Evolutionary conservation across 2,888 invertebrate genomes (phyloP), one percentile per base, ranked within the genome.

Genomic region (Dynastes tityus): DNA sequence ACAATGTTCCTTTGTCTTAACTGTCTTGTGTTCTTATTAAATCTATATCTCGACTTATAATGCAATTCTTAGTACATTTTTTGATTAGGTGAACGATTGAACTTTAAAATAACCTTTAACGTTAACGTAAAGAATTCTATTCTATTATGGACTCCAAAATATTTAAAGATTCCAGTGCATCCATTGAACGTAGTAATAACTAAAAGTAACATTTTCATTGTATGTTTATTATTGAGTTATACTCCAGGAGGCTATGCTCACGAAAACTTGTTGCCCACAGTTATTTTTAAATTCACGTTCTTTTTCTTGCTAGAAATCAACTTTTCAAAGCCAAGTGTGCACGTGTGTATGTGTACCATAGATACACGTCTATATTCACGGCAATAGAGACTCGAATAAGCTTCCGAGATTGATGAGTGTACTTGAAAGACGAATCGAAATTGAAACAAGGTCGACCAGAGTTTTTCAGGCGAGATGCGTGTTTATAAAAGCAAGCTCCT

Each of bases 251-350:
- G 5, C 55, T 32, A 55, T 5, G 13, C 32, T 32, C 53, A 71
- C 37, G 55, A 55, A 71, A 55, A 71, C 71, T 71, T 71, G 71
- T 71, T 71, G 71, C 71, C 71, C 5, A 5, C 22, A 37, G 55
- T 32, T 71, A 71, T 55, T 71, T 71, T 71, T 71, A 71, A 71
- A 55, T 55, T 55, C 71, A 37, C n/a, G 11, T 9, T 45, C 45
- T 71, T 71, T 71, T 71, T 37, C 45, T 45, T 11, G 8, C 9
- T 45, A 45, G 45, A 45, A 2, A 45, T 45, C 2, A 45, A 11
- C 45, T 45, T 8, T 45, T 45, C 45, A 45, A 4, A 5, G 4
- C 4, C 32, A 32, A 32, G 5, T 5, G 32, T 45, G 11, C 1
- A 45, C 11, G 45, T 8, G 2, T 45, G 11, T 45, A 45, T 45